A percentile compares a stretch with the other conserved stretches of the same genome.
These are phyloP conservation scores for Drosophila virilis DNA, from an alignment of 1,140 invertebrate species.

Conservation along the genomic window DNA sequence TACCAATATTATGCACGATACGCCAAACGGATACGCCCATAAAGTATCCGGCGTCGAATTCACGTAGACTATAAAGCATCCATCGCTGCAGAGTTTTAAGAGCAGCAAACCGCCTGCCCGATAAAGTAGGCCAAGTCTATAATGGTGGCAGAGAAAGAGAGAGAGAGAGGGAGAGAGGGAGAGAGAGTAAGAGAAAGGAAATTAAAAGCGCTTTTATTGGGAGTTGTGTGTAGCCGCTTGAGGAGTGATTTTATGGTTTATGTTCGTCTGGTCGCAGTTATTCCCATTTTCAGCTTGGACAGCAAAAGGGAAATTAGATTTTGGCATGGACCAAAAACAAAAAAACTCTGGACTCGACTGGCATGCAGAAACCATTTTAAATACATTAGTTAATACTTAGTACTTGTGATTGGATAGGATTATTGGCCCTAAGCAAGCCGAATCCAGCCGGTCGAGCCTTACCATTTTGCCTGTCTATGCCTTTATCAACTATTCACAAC, in stretches of 20 bases:
- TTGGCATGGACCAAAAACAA: slow-evolving; percentile 12
- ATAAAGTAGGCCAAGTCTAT: slow-evolving; percentile 86
- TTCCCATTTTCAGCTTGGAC: slow-evolving; percentile 23
- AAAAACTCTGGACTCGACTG: background rate
- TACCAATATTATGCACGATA: slow-evolving; percentile 86
- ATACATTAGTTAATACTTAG: slow-evolving; percentile 14
- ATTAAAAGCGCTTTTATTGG: slow-evolving; percentile 38
- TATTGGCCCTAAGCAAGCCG: background rate
- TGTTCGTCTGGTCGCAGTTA: slow-evolving; percentile 32
- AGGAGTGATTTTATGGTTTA: slow-evolving; percentile 36
- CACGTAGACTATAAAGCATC: slow-evolving; percentile 87
- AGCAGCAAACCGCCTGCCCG: slow-evolving; percentile 86
- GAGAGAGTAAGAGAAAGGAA: slow-evolving; percentile 11
- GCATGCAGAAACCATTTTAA: background rate
- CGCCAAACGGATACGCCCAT: slow-evolving; percentile 87
- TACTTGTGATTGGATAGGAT: background rate
- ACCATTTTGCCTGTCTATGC: background rate
- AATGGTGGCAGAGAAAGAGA: background rate
- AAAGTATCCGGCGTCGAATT: slow-evolving; percentile 86
- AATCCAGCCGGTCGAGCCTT: background rate
- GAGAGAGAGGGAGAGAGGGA: background rate
- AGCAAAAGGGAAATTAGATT: slow-evolving; percentile 49
- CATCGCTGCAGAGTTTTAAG: slow-evolving; percentile 86
- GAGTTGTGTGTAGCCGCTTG: slow-evolving; percentile 1
- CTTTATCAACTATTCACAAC: slow-evolving; percentile 1